Conservation (phyloP, 2,888 invertebrate species). For the Amphipyra tragopoginis region DNA sequence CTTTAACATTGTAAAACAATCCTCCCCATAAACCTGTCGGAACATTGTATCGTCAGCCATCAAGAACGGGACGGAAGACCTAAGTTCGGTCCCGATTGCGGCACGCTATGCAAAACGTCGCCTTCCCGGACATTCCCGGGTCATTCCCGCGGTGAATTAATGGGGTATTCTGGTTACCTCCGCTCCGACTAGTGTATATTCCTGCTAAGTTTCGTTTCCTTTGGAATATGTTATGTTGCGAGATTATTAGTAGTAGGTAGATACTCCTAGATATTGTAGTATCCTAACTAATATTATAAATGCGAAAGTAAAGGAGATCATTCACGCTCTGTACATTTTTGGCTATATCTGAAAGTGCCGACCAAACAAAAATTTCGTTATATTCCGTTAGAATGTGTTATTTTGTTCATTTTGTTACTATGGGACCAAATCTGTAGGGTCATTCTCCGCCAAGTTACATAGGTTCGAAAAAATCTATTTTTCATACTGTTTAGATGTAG, state of each 20-base stretch:
- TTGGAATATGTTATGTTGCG: constrained; percentile 25
- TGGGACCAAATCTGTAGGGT: no score
- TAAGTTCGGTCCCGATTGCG: constrained; percentile 52
- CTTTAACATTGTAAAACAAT: constrained; percentile 50
- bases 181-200: constrained; percentile 41
- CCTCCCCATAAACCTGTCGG: constrained; percentile 45
- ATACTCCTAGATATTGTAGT: no score
- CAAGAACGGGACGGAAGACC: constrained; percentile 51
- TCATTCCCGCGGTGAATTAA: constrained; percentile 60
- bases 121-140: constrained; percentile 58
- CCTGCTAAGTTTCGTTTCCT: constrained; percentile 46
- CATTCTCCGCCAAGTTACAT: no score
- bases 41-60: constrained; percentile 52
- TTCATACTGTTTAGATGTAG: no score
- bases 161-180: constrained; percentile 55
- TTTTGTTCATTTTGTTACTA: no score
- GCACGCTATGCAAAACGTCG: constrained; percentile 57
- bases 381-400: no score
- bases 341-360: no score
- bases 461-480: no score
- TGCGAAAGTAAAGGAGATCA: no score
- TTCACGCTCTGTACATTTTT: no score
- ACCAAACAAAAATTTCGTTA: no score
- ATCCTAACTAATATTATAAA: no score
- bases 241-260: background rate